These are phyloP conservation scores for Hemiscyllium ocellatum DNA, from an alignment of 2,113 vertebrate species.

Conservation along the genomic window DNA sequence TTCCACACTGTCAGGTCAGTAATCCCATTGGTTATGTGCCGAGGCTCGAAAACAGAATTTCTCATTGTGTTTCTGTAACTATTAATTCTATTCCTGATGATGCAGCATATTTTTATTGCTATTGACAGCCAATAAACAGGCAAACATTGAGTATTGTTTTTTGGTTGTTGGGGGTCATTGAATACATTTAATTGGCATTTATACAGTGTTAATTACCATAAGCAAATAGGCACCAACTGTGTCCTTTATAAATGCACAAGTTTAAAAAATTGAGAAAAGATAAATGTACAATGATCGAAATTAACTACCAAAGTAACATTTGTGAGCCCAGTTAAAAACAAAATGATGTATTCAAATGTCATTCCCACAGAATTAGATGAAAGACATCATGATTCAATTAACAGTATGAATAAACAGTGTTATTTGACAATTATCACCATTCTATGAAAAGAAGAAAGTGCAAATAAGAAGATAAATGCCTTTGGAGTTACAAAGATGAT, in stretches of 20 bases:
- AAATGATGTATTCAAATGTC: not conserved
- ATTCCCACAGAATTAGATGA: conserved; percentile 38
- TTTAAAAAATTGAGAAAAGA: not conserved
- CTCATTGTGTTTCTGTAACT: not conserved
- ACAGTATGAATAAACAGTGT: conserved; percentile 32
- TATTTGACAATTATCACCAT: conserved; percentile 29
- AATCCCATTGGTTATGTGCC: not conserved
- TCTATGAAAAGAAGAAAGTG: conserved; percentile 35
- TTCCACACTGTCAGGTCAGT: not conserved
- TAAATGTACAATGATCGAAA: not conserved
- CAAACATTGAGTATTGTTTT: not conserved
- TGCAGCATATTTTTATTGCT: not conserved
- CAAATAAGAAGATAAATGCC: conserved; percentile 20
- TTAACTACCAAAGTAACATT: not conserved
- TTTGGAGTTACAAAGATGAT: not conserved
- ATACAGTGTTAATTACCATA: not conserved
- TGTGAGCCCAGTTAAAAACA: not conserved
- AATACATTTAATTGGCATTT: not conserved
- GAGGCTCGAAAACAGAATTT: not conserved
- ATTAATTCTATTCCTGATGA: not conserved
- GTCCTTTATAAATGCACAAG: not conserved
- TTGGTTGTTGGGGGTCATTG: not conserved
- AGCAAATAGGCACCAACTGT: not conserved
- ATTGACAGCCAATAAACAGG: not conserved
- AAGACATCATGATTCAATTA: conserved; percentile 15